These are phyloP conservation scores for Drosophila bifasciata DNA, from an alignment of 1,140 invertebrate genomes.

Conservation along the genomic window DNA sequence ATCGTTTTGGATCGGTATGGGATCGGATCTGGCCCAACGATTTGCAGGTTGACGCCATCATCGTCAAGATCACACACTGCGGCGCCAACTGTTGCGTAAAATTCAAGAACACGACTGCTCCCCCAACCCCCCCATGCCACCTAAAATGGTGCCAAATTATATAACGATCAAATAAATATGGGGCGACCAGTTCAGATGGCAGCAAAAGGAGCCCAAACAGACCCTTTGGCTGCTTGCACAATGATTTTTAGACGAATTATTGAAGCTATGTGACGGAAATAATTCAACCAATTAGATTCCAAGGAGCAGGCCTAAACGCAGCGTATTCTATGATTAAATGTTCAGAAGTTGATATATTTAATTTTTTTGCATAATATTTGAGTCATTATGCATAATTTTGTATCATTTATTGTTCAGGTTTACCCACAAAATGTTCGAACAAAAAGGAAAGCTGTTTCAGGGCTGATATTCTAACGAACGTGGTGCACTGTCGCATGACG, in stretches of 20 bases:
- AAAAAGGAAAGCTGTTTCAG: too few relatives aligned
- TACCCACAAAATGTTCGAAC: too few relatives aligned
- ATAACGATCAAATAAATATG: conserved; percentile 26
- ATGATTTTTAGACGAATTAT: not conserved
- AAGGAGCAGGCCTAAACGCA: too few relatives aligned
- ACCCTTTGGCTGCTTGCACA: conserved; percentile 8
- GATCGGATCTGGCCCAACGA: conserved; percentile 17
- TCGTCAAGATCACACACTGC: conserved; percentile 69
- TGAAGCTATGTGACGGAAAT: not conserved
- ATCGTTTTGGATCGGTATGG: not conserved
- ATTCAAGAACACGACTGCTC: conserved; percentile 68
- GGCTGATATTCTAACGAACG: too few relatives aligned
- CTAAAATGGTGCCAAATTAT: conserved; percentile 42
- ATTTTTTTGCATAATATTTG: too few relatives aligned
- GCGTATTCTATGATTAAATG: too few relatives aligned
- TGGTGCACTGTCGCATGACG: too few relatives aligned
- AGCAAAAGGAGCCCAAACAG: conserved; percentile 33
- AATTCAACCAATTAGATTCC: too few relatives aligned
- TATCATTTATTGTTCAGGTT: too few relatives aligned
- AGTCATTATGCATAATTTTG: too few relatives aligned
- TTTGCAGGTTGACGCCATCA: conserved; percentile 77
- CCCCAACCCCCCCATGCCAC: not conserved
- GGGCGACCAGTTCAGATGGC: conserved; percentile 16
- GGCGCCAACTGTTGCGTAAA: conserved; percentile 80
- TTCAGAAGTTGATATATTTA: too few relatives aligned